Conservation (phyloP, 1,140 invertebrate genomes). For the Ostrea edulis region DNA sequence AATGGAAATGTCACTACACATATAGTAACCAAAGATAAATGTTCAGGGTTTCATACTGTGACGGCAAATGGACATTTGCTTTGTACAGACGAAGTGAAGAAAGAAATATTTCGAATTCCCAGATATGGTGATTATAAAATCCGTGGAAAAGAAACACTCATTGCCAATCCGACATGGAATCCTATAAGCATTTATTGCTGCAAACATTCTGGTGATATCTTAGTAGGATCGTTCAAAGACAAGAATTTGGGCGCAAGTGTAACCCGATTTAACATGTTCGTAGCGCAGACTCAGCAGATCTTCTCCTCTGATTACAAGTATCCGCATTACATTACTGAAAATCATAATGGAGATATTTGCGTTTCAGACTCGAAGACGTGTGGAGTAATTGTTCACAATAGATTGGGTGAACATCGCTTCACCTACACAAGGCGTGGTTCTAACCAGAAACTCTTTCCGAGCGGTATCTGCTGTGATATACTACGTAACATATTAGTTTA, state of each 20-base stretch:
- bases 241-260: not conserved
- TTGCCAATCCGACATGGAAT: not conserved
- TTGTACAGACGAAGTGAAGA: not conserved
- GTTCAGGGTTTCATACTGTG: not conserved
- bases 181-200: not conserved
- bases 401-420: not conserved
- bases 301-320: not conserved
- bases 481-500: not conserved
- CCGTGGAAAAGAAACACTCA: not conserved
- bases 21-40: not conserved
- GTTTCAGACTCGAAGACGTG: not conserved
- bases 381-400: not conserved
- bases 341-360: not conserved
- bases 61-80: not conserved
- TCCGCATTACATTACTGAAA: not conserved
- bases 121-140: not conserved
- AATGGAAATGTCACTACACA: not conserved
- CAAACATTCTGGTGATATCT: not conserved
- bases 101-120: not conserved
- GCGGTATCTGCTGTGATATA: not conserved
- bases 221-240: not conserved
- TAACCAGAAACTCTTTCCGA: not conserved
- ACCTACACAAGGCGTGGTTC: not conserved
- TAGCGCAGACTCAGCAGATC: not conserved
- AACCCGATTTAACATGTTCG: not conserved